Percentiles rank a stretch among this genome's conserved stretches.
phyloP scores from a whole-genome alignment of 2,797 vertebrate genomes.

The Danionella dracula region DNA sequence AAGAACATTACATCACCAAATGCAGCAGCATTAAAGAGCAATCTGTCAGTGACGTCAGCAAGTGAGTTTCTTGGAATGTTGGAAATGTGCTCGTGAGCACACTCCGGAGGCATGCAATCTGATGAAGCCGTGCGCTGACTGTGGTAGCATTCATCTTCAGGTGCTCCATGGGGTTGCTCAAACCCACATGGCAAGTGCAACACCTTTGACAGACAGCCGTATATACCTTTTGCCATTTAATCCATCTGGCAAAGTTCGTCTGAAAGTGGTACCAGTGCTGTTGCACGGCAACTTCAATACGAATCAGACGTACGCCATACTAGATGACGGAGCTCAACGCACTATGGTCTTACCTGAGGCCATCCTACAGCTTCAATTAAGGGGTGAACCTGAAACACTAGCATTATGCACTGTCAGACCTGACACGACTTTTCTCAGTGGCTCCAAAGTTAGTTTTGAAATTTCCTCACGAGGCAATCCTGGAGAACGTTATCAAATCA shows the following conservation, averaged over 20 bases:
- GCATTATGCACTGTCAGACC: not conserved
- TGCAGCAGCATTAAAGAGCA: not conserved
- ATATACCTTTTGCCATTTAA: no score
- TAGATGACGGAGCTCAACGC: not conserved
- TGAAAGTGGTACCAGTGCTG: constrained; percentile 7
- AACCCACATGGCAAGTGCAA: no score
- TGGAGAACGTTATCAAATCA: not conserved
- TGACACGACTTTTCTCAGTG: constrained; percentile 2
- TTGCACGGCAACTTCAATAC: not conserved
- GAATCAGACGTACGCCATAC: not conserved
- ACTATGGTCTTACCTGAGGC: constrained; percentile 4
- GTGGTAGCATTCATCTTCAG: constrained; percentile 18
- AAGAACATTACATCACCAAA: constrained; percentile 1
- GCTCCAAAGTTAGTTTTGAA: constrained; percentile 7
- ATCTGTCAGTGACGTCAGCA: not conserved
- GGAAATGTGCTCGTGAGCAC: constrained; percentile 1
- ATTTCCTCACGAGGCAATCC: constrained; percentile 1
- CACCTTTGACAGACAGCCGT: no score
- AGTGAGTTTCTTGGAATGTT: constrained; percentile 15
- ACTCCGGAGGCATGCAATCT: not conserved
- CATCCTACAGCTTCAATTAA: constrained; percentile 10
- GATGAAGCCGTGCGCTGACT: constrained; percentile 18
- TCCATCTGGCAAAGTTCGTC: no score
- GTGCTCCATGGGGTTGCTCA: not conserved
- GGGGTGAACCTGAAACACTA: not conserved